phyloP scores from a whole-genome alignment of 37 sponge, comb jelly and placozoan genomes.

The Beroe forskalii region DNA sequence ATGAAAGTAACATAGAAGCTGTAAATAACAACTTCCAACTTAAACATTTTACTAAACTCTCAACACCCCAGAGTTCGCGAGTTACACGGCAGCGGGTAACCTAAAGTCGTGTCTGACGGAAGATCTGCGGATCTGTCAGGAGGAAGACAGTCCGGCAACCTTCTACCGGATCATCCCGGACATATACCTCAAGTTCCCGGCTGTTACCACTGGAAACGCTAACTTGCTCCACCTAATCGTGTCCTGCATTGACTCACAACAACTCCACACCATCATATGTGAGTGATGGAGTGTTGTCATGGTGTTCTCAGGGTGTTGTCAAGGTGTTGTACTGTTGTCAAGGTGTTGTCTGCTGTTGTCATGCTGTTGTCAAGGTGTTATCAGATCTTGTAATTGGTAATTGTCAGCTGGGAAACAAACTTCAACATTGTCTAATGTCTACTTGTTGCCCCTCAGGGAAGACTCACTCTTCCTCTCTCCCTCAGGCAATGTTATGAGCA shows the following conservation, averaged over 20 bases:
- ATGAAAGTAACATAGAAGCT: no score
- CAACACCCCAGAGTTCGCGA: conserved; percentile 53
- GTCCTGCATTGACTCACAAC: conserved; percentile 58
- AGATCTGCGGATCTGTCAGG: conserved; percentile 55
- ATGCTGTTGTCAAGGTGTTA: no score
- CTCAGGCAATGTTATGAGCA: conserved; percentile 61
- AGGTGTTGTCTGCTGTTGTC: no score
- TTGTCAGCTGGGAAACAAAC: no score
- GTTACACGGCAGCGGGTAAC: conserved; percentile 23
- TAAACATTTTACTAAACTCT: no score
- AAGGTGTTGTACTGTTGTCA: no score
- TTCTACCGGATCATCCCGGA: conserved; percentile 60
- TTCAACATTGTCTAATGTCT: no score
- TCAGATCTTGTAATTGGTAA: no score
- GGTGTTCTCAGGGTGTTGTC: no score
- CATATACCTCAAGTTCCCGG: conserved; percentile 40
- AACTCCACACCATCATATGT: conserved; percentile 62
- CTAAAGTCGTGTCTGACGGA: conserved; percentile 60
- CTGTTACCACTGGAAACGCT: conserved; percentile 56
- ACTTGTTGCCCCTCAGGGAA: no score
- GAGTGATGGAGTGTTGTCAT: no score
- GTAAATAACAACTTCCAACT: no score
- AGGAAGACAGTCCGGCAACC: conserved; percentile 52
- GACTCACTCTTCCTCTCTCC: neutral
- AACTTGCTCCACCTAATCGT: conserved; percentile 54